Base-by-base conservation (phyloP, 2,888 invertebrate genomes). In the Drosophila nigritarsus region DNA sequence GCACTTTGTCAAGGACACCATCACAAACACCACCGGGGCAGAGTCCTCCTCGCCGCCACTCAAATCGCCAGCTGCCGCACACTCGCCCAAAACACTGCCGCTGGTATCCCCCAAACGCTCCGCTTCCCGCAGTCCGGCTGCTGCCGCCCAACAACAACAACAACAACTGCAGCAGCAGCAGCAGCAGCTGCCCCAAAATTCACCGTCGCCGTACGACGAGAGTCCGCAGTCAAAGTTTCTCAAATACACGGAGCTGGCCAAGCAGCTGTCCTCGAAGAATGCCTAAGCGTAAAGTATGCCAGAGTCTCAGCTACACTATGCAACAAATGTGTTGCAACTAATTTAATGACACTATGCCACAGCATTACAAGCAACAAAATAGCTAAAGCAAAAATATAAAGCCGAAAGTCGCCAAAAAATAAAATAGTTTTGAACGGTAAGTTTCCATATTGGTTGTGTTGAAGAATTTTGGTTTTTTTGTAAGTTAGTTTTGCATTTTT, bases 181-280 rank as follows among this genome's bases (percentile, higher is more conserved):
- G 45, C 60, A 71, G 8, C 84, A 78, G 58, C 20, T 73, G 64
- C 50, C 76, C 29, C 78, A 81, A 29, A 63, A 64, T 0, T 87
- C 85, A 36, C 82, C 91, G 1, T 85, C 87, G 91, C 92, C 77
- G 0, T 96, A 96, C 92, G 98, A 98, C 91, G 98, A 98, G 94
- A 98, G 97, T 92, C 97, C 98, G 58, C 98, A 98, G 94, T 98
- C 99, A 89, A 99, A 99, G 95, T 99, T 99, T 95, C 96, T 98
- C 89, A 99, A 99, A 94, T 99, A 99, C 94, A 98, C 98, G 92
- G 98, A 99, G 94, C 96, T 99, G 94, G 99, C 99, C 91, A 99
- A 99, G 94, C 99, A 99, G 94, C 95, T 99, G 93, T 98, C 98
- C 93, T 98, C 98, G 94, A 98, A 98, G 94, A 98, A 98, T 94